These are phyloP conservation scores for Galagoides demidoff DNA, from an alignment of 2,797 vertebrate species.

Conservation along the genomic window DNA sequence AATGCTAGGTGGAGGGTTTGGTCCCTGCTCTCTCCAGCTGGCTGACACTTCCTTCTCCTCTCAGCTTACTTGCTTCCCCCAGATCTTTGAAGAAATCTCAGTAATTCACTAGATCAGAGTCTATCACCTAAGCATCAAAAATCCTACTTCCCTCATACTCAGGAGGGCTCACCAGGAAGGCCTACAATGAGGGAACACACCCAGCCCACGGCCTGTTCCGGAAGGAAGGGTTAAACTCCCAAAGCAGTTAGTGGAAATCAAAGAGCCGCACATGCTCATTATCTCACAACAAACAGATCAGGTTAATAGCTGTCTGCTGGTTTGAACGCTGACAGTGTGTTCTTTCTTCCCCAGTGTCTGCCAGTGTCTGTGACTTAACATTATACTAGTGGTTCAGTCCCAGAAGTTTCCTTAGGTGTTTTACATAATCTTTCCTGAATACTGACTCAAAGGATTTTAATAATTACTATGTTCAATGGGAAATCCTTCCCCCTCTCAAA, in stretches of 20 bases:
- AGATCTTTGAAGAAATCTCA: not conserved
- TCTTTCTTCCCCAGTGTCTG: conserved; percentile 18
- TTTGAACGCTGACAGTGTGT: conserved; percentile 72
- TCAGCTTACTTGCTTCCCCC: not conserved
- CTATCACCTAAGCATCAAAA: not conserved
- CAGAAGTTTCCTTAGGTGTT: conserved; percentile 73
- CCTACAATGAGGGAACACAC: too few relatives aligned
- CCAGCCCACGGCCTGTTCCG: not conserved
- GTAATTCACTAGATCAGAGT: not conserved
- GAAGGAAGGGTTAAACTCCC: conserved; percentile 16
- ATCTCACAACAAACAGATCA: conserved; percentile 75
- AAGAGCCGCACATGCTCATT: conserved; percentile 51
- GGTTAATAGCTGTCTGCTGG: conserved; percentile 75
- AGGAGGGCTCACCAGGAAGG: not conserved
- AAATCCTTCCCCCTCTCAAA: conserved; percentile 43
- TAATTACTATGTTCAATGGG: conserved; percentile 69
- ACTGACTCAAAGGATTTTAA: conserved; percentile 66
- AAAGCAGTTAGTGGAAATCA: conserved; percentile 61
- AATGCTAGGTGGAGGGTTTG: fast-evolving
- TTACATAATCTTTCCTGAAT: conserved; percentile 39
- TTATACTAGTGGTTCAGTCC: conserved; percentile 59
- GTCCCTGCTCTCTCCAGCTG: fast-evolving
- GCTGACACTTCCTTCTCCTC: fast-evolving
- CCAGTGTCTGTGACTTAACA: conserved; percentile 61
- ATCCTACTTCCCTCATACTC: not conserved